phyloP scores from a whole-genome alignment of 2,888 invertebrate genomes.

The Polietes domitor region DNA sequence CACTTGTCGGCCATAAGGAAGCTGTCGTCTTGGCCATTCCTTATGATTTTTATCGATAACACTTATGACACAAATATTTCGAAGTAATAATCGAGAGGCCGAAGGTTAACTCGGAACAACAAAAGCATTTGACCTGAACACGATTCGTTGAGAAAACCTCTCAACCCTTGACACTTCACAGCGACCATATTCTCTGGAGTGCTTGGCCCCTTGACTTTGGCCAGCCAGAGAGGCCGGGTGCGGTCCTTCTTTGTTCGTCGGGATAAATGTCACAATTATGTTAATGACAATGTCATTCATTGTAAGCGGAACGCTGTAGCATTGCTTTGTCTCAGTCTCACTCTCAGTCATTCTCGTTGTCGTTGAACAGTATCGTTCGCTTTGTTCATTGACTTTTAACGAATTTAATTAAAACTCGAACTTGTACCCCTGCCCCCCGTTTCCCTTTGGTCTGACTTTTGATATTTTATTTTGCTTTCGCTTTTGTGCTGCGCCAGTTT shows the following conservation, averaged over 20 bases:
- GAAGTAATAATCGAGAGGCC: slow-evolving; percentile 1
- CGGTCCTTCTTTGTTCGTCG: not conserved
- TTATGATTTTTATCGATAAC: slow-evolving; percentile 31
- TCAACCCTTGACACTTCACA: not conserved
- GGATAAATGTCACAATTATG: slow-evolving; percentile 23
- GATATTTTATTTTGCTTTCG: not conserved
- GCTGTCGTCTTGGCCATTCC: slow-evolving; percentile 10
- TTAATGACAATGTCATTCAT: slow-evolving; percentile 22
- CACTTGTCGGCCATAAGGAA: slow-evolving; percentile 18
- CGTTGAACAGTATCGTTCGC: not conserved
- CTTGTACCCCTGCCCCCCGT: not conserved
- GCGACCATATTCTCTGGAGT: not conserved
- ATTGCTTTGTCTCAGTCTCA: not conserved
- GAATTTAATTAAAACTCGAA: slow-evolving; percentile 38
- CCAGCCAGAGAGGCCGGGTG: not conserved
- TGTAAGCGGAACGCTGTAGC: slow-evolving; percentile 10
- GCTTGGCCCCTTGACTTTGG: not conserved
- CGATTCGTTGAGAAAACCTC: not conserved
- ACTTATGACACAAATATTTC: not conserved
- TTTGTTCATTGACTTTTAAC: slow-evolving; percentile 19
- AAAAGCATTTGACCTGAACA: not conserved
- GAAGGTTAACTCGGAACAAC: not conserved
- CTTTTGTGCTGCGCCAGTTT: not conserved
- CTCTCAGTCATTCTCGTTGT: not conserved
- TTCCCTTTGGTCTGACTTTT: not conserved